Conservation (phyloP, 2,113 vertebrate genomes). For the Loxodonta africana region DNA sequence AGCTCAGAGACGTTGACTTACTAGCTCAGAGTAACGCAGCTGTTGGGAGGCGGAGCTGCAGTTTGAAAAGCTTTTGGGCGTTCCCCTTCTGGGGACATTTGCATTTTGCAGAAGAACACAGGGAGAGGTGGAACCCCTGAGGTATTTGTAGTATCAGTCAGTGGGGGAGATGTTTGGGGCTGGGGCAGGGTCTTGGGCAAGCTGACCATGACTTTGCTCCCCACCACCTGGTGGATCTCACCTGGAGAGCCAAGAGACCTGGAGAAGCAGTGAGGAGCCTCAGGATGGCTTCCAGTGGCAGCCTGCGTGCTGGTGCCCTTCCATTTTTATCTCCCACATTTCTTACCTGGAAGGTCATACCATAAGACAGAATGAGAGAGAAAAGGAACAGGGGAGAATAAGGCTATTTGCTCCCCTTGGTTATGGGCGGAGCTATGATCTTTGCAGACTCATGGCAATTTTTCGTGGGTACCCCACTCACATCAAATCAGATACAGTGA, state of each 20-base stretch:
- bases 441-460: neutral
- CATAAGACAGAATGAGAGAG: neutral
- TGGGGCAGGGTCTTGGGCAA: neutral
- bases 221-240: neutral
- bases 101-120: neutral
- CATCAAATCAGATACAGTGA: neutral
- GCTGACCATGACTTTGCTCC: neutral
- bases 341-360: neutral
- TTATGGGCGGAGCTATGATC: neutral
- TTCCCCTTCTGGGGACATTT: neutral
- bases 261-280: neutral
- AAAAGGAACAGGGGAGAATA: neutral
- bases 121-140: neutral
- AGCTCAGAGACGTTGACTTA: neutral
- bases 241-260: neutral
- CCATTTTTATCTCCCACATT: no score
- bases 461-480: neutral
- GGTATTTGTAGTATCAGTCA: neutral
- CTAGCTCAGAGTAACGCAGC: neutral
- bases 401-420: neutral
- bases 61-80: neutral
- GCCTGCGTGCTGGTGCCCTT: neutral
- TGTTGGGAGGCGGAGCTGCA: neutral
- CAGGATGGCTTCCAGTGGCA: neutral
- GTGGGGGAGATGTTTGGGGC: neutral